Percentiles rank a stretch among this genome's conserved stretches.
phyloP scores from a whole-genome alignment of 2,113 vertebrate genomes.

The Callorhinus ursinus region DNA sequence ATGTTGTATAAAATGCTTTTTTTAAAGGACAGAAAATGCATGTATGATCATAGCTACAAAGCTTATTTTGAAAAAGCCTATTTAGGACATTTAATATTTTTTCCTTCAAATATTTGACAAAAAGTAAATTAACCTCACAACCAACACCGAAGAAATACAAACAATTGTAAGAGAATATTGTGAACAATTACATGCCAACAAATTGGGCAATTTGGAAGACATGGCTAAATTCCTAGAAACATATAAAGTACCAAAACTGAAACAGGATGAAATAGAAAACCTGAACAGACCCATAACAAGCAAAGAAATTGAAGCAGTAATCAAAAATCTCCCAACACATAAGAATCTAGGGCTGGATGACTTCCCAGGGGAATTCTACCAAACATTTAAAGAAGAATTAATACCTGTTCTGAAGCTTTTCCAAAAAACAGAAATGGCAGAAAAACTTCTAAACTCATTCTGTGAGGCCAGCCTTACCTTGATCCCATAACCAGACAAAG shows the following conservation, averaged over 20 bases:
- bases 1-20: not conserved
- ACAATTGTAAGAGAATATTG: not conserved
- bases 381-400: too few relatives aligned
- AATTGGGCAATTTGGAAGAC: not conserved
- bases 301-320: too few relatives aligned
- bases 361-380: too few relatives aligned
- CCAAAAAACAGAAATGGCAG: too few relatives aligned
- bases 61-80: constrained; percentile 26
- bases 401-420: too few relatives aligned
- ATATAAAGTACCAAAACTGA: too few relatives aligned
- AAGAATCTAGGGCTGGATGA: too few relatives aligned
- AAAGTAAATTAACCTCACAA: not conserved
- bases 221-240: not conserved
- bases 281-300: too few relatives aligned
- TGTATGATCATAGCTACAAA: constrained; percentile 31
- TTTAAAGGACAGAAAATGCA: not conserved
- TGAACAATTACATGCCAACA: not conserved
- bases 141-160: not conserved
- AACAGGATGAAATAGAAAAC: too few relatives aligned
- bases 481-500: not conserved
- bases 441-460: not conserved
- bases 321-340: too few relatives aligned
- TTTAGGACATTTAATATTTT: not conserved
- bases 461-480: not conserved
- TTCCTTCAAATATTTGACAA: constrained; percentile 33